These are phyloP conservation scores for Sicus ferrugineus DNA, from an alignment of 2,888 invertebrate genomes.

Conservation along the genomic window DNA sequence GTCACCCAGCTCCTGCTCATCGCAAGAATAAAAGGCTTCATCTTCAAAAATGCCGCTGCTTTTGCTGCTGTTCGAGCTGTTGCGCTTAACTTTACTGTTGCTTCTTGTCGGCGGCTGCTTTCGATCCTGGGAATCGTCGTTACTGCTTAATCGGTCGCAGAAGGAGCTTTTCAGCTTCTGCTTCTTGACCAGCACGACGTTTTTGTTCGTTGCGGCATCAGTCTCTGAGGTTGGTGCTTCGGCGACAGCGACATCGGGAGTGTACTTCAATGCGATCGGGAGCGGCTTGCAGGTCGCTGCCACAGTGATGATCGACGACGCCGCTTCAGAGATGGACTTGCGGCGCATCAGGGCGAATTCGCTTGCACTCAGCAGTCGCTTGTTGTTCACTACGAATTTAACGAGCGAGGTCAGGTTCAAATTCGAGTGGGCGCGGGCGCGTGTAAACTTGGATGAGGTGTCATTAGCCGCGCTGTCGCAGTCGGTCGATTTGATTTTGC, in stretches of 20 bases:
- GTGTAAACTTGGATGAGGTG: constrained; percentile 26
- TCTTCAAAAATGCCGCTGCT: constrained; percentile 49
- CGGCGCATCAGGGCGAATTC: constrained; percentile 56
- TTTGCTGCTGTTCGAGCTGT: constrained; percentile 48
- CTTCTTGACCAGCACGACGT: constrained; percentile 53
- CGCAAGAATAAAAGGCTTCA: constrained; percentile 48
- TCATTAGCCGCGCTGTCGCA: neutral
- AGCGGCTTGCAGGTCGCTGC: constrained; percentile 49
- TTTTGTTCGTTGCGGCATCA: constrained; percentile 48
- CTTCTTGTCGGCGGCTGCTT: neutral
- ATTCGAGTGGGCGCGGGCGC: constrained; percentile 49
- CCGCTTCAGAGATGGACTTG: constrained; percentile 54
- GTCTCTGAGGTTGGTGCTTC: constrained; percentile 47
- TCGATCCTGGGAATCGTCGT: constrained; percentile 14
- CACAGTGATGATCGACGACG: constrained; percentile 49
- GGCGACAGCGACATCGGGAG: constrained; percentile 46
- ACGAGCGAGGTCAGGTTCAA: constrained; percentile 58
- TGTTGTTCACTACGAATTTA: constrained; percentile 56
- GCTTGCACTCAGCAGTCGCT: constrained; percentile 53
- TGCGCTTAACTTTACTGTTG: constrained; percentile 43
- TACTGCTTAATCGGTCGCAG: constrained; percentile 45
- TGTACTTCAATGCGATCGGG: constrained; percentile 50
- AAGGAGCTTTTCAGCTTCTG: constrained; percentile 48
- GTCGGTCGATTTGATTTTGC: neutral
- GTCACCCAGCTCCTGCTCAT: constrained; percentile 43